Conservation (phyloP, 2,113 vertebrate species). For the Myotis davidii region DNA sequence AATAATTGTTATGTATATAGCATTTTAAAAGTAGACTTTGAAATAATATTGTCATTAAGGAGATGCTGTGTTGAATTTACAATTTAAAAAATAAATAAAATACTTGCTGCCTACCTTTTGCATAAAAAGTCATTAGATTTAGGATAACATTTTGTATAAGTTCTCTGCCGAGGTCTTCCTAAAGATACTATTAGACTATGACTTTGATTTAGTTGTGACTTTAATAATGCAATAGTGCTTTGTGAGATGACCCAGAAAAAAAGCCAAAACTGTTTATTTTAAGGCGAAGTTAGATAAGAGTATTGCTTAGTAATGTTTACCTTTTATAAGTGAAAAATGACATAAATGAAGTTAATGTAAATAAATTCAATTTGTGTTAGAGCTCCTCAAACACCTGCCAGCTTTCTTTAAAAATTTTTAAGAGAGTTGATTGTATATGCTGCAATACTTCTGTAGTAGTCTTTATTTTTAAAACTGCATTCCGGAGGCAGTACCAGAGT, state of each 20-base stretch:
- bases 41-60: conserved; percentile 47
- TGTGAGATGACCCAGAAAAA: conserved; percentile 66
- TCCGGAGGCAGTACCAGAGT: conserved; percentile 24
- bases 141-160: conserved; percentile 45
- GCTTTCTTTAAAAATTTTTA: conserved; percentile 43
- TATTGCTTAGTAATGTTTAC: conserved; percentile 46
- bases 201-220: conserved; percentile 67
- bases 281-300: conserved; percentile 23
- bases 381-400: conserved; percentile 49
- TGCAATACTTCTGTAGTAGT: conserved; percentile 58
- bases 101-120: neutral
- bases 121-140: neutral
- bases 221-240: conserved; percentile 56
- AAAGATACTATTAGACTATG: conserved; percentile 51
- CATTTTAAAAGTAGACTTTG: conserved; percentile 63
- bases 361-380: conserved; percentile 32
- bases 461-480: conserved; percentile 62
- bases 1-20: conserved; percentile 28
- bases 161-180: conserved; percentile 62
- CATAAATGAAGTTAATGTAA: conserved; percentile 45
- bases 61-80: conserved; percentile 46
- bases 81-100: conserved; percentile 47
- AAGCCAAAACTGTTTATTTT: conserved; percentile 31
- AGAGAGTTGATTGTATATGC: neutral
- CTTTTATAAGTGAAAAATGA: conserved; percentile 18